Base-by-base conservation (phyloP, 2,888 invertebrate genomes). In the Morinoia aosen region DNA sequence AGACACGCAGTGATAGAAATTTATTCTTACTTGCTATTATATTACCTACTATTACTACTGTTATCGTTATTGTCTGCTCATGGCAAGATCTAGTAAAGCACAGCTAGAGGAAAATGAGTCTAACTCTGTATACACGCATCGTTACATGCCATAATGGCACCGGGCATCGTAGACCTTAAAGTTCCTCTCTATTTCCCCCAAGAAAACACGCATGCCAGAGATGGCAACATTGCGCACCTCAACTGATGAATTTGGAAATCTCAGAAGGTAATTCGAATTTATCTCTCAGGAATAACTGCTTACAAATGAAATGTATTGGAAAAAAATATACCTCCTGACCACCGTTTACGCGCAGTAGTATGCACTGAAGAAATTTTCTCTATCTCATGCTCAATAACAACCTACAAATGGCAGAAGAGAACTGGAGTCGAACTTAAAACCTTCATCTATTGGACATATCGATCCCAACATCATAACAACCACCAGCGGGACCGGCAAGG, bases 1-100 rank as follows among this genome's bases (percentile, higher is more conserved):
- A 93, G 93, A 93, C 93, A 93, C 93, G 57, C 57, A 57, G 93
- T 93, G 93, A 93, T 93, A 93, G 12, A 25, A 93, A n/a, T 93
- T 57, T 93, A 93, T 93, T 76, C 76, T 76, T 76, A 76, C 76
- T 76, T 76, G 25, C 76, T 33, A 76, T 76, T 76, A 76, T 76
- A 76, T 33, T 76, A 76, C 76, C 76, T 76, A 76, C 76, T 76
- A 76, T 76, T 76, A 76, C 76, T 76, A 76, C 76, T 33, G 33
- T 76, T 76, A 76, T 76, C 76, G 76, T 76, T 76, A 76, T 76
- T 76, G 76, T 76, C 76, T 16, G 76, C 76, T 25, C 19, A 76
- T 76, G 76, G 76, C 76, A 76, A 76, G 33, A 76, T 76, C 76
- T 76, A 76, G 76, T 76, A 16, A 76, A 76, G 76, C 76, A 76